Percentiles rank a stretch among this genome's conserved stretches.
Conservation (phyloP, 2,888 invertebrate genomes). For the Tridacna gigas region DNA sequence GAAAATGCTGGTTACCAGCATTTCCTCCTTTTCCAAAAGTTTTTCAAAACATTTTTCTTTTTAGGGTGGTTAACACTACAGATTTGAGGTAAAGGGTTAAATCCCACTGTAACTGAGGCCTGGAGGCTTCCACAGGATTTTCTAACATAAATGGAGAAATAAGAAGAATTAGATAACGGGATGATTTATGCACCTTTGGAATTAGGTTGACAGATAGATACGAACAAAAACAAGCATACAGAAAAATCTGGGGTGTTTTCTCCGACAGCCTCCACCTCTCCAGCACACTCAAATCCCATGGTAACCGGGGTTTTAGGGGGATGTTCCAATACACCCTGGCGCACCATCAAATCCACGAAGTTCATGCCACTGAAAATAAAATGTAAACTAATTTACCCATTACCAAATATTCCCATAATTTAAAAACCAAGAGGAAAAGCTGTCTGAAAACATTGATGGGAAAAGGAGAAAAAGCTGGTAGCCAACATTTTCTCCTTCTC, state of each 20-base stretch:
- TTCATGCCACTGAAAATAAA: conserved; percentile 90
- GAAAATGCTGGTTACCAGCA: no score
- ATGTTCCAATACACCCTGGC: conserved; percentile 94
- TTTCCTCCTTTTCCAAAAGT: no score
- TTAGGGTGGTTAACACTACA: no score
- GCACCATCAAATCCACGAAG: conserved; percentile 95
- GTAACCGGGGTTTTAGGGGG: conserved; percentile 95
- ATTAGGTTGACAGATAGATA: no score
- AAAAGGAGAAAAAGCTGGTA: neutral
- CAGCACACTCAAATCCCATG: conserved; percentile 95
- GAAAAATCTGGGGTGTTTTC: conserved; percentile 80
- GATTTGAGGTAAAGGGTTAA: no score
- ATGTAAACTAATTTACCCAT: neutral
- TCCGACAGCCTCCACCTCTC: conserved; percentile 85
- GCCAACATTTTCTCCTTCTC: neutral
- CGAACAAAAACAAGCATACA: conserved; percentile 68
- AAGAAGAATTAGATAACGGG: no score
- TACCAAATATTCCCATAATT: neutral
- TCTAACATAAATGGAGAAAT: no score
- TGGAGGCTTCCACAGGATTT: no score
- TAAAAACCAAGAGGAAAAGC: neutral
- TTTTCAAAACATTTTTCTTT: no score
- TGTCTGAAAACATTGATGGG: no score
- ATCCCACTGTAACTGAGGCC: no score
- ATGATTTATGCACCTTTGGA: no score